Percentiles rank a stretch among this genome's conserved stretches.
These are phyloP conservation scores for Drosophila meridiana DNA, from an alignment of 2,888 invertebrate species.

Conservation along the genomic window DNA sequence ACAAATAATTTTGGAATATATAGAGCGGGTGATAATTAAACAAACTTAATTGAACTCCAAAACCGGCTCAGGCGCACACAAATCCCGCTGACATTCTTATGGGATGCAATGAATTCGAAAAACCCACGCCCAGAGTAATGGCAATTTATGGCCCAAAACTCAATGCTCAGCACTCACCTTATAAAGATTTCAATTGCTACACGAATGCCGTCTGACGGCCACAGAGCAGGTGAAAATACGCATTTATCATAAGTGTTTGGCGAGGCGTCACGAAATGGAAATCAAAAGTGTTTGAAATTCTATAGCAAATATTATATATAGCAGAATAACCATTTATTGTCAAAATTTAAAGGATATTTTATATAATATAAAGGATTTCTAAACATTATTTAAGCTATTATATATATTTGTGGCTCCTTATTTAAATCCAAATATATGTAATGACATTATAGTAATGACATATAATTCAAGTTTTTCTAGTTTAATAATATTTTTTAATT, in stretches of 20 bases:
- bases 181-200: constrained; percentile 63
- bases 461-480: neutral
- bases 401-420: neutral
- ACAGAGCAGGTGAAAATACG: constrained; percentile 49
- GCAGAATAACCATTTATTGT: neutral
- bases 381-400: neutral
- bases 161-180: constrained; percentile 42
- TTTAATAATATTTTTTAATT: neutral
- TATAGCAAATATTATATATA: neutral
- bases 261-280: constrained; percentile 13
- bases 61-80: constrained; percentile 38
- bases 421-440: neutral
- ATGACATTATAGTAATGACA: too few relatives aligned
- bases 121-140: constrained; percentile 49
- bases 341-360: too few relatives aligned
- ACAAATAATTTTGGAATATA: constrained; percentile 27
- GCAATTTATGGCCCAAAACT: constrained; percentile 55
- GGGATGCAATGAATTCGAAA: constrained; percentile 1
- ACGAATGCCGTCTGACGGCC: constrained; percentile 21
- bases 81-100: constrained; percentile 8
- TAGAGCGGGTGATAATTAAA: constrained; percentile 52
- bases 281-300: neutral
- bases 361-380: neutral
- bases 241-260: constrained; percentile 47
- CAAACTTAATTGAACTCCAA: constrained; percentile 40